Percentiles rank a stretch among this genome's conserved stretches.
phyloP scores from a whole-genome alignment of 2,888 invertebrate genomes.

The Eupithecia subfuscata region DNA sequence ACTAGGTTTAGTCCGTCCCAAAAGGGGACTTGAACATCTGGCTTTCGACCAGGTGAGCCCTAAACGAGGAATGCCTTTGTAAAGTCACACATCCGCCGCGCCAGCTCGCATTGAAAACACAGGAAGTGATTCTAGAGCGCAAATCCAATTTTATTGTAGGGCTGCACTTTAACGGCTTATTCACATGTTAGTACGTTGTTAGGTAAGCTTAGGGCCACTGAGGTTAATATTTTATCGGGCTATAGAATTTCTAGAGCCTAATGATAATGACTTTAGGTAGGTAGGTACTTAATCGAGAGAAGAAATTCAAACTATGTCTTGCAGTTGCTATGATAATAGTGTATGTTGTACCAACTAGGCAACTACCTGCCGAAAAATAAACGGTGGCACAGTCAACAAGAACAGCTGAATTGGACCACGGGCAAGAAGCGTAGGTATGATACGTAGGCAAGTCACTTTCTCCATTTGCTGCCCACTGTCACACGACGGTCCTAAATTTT shows the following conservation, averaged over 20 bases:
- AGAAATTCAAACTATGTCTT: background rate
- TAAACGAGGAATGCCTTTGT: constrained; percentile 16
- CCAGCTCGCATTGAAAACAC: constrained; percentile 55
- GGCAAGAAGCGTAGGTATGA: background rate
- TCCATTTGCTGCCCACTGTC: background rate
- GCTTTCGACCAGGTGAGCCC: constrained; percentile 19
- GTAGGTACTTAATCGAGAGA: background rate
- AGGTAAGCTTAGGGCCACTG: constrained; percentile 4
- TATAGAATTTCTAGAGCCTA: background rate
- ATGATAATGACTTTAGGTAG: background rate
- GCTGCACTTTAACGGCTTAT: constrained; percentile 25
- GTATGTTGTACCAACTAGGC: no score
- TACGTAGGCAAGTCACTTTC: background rate
- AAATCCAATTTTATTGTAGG: constrained; percentile 54
- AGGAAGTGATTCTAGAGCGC: constrained; percentile 66
- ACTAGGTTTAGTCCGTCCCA: background rate
- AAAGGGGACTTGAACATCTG: constrained; percentile 7
- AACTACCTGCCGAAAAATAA: no score
- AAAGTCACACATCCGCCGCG: constrained; percentile 51
- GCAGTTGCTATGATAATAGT: no score
- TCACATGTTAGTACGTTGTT: constrained; percentile 9
- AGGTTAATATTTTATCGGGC: constrained; percentile 2
- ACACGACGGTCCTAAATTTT: background rate
- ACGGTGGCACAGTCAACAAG: no score
- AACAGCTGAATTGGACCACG: no score